Evolutionary conservation across 2,113 vertebrate species (phyloP).

Genomic region (Micronisus gabar): DNA sequence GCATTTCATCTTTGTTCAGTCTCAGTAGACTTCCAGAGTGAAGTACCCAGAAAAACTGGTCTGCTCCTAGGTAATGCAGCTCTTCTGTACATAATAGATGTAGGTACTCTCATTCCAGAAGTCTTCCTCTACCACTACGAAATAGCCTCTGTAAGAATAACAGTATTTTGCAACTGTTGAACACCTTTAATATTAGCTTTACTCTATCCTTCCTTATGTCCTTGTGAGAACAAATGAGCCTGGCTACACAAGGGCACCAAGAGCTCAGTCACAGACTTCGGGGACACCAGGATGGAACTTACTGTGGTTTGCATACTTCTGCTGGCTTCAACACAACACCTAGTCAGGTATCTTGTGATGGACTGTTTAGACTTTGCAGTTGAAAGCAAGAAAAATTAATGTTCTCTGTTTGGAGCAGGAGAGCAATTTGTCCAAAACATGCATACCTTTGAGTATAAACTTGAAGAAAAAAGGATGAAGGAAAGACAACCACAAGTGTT

Average conservation of each 20-base stretch:
- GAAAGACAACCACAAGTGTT: neutral
- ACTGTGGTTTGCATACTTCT: neutral
- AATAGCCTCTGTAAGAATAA: neutral
- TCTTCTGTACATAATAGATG: neutral
- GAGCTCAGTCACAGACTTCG: neutral
- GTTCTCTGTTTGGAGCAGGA: neutral
- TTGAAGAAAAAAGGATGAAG: neutral
- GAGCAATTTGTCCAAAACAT: neutral
- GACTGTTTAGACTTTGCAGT: neutral
- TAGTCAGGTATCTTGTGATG: neutral
- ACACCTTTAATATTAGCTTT: neutral
- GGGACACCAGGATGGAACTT: neutral
- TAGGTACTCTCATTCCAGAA: neutral
- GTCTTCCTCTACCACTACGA: neutral
- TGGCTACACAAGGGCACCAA: neutral
- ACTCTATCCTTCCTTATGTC: neutral
- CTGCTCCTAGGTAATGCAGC: neutral
- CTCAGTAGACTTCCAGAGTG: neutral
- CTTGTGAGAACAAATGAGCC: fast-evolving
- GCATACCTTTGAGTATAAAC: neutral
- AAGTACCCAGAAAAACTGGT: neutral
- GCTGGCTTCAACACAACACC: neutral
- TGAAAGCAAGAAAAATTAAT: neutral
- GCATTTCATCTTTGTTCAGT: neutral
- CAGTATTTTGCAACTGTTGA: neutral